Percentiles rank a stretch among this genome's conserved stretches.
These are phyloP conservation scores for Pyrochroa serraticornis DNA, from an alignment of 2,888 invertebrate species.

Conservation along the genomic window DNA sequence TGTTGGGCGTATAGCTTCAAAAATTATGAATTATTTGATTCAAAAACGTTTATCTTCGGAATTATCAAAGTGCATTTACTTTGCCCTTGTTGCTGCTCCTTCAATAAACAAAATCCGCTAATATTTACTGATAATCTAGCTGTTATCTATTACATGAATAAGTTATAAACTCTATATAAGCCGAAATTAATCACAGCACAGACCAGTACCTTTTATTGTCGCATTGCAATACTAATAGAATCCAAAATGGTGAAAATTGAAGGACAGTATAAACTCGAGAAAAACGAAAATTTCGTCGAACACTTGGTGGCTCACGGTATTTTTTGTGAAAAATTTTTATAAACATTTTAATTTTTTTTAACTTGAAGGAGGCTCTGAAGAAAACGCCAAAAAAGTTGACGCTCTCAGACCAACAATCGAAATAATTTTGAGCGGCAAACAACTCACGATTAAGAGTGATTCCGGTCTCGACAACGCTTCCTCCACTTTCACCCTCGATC, in stretches of 20 bases:
- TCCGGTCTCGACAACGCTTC: slow-evolving; percentile 20
- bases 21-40: no score
- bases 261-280: slow-evolving; percentile 36
- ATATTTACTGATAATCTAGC: no score
- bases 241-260: slow-evolving; percentile 33
- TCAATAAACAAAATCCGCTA: no score
- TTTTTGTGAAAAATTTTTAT: slow-evolving; percentile 10
- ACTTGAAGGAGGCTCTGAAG: slow-evolving; percentile 33
- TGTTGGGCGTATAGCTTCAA: no score
- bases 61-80: no score
- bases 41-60: no score
- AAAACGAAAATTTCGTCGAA: slow-evolving; percentile 40
- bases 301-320: slow-evolving; percentile 37
- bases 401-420: slow-evolving; percentile 24
- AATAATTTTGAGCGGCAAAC: slow-evolving; percentile 36
- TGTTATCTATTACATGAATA: no score
- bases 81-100: no score
- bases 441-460: slow-evolving; percentile 26
- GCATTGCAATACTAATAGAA: no score
- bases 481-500: slow-evolving; percentile 29
- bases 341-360: slow-evolving; percentile 4
- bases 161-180: no score
- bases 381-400: slow-evolving; percentile 32
- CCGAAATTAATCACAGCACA: no score
- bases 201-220: no score